Percentiles rank a stretch among this genome's conserved stretches.
phyloP scores from a whole-genome alignment of 2,113 vertebrate species.

The Brachionichthys hirsutus region DNA sequence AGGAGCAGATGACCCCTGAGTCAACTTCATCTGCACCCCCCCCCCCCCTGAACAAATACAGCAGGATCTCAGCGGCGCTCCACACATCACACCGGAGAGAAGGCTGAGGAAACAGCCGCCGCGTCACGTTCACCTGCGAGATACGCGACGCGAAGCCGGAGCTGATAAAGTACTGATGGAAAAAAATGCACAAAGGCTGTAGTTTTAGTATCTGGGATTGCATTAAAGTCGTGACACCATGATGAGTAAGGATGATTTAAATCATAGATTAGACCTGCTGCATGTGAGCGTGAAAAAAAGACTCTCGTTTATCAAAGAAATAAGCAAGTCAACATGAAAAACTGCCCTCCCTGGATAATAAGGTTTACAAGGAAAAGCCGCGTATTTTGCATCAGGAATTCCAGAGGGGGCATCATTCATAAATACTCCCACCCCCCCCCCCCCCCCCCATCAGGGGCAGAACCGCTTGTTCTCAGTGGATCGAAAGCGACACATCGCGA shows the following conservation, averaged over 20 bases:
- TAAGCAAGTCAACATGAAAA: constrained; percentile 52
- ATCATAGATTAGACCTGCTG: constrained; percentile 25
- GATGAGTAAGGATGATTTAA: constrained; percentile 42
- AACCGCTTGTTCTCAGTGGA: too few relatives aligned
- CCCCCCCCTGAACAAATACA: constrained; percentile 28
- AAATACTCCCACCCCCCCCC: too few relatives aligned
- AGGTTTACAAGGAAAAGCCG: constrained; percentile 41
- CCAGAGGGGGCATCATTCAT: too few relatives aligned
- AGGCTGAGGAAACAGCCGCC: constrained; percentile 1
- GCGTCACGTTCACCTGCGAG: constrained; percentile 29
- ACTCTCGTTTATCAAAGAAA: constrained; percentile 50
- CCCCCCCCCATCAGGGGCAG: too few relatives aligned
- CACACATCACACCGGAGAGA: constrained; percentile 20
- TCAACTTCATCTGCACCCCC: constrained; percentile 55
- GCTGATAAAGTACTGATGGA: constrained; percentile 25
- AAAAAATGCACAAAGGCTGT: constrained; percentile 11
- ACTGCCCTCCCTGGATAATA: constrained; percentile 31
- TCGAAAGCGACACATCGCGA: too few relatives aligned
- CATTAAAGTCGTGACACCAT: constrained; percentile 37
- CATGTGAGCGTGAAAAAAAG: background rate
- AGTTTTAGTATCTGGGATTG: constrained; percentile 18
- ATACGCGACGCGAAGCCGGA: constrained; percentile 5
- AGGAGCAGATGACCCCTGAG: constrained; percentile 47
- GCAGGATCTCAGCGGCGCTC: constrained; percentile 27
- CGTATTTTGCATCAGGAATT: constrained; percentile 23